Evolutionary conservation across 1,140 invertebrate species (phyloP).

Genomic region (Zaprionus ornatus): DNA sequence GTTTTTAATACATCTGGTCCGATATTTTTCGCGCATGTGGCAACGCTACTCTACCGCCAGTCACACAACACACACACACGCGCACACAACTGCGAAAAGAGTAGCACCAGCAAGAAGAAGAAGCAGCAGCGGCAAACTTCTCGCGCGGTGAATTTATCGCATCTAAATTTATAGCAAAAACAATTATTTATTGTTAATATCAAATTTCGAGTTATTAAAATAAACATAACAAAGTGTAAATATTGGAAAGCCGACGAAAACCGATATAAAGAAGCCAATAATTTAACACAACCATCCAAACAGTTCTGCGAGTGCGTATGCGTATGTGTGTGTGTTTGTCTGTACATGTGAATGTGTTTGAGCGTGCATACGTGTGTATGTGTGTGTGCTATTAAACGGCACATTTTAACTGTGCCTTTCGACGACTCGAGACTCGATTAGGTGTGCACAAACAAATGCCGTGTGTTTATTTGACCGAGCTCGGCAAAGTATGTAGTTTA

Average conservation of each 20-base stretch:
- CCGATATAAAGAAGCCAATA: conserved; percentile 10
- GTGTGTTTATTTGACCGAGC: conserved; percentile 35
- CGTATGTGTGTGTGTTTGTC: background rate
- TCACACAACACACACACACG: conserved; percentile 57
- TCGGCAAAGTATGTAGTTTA: conserved; percentile 24
- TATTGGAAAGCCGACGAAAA: conserved; percentile 10
- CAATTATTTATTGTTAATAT: conserved; percentile 23
- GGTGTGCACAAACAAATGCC: conserved; percentile 28
- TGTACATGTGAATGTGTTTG: conserved; percentile 27
- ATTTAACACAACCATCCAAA: conserved; percentile 23
- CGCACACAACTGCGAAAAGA: conserved; percentile 55
- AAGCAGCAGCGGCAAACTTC: conserved; percentile 73
- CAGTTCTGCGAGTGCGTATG: conserved; percentile 42
- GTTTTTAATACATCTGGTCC: conserved; percentile 26
- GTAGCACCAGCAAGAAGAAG: conserved; percentile 58
- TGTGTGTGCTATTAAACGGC: conserved; percentile 45
- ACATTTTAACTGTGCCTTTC: conserved; percentile 43
- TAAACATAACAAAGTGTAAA: conserved; percentile 3
- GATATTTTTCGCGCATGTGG: conserved; percentile 51
- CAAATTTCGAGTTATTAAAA: conserved; percentile 13
- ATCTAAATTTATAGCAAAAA: conserved; percentile 52
- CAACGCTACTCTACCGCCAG: conserved; percentile 52
- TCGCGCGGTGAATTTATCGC: conserved; percentile 57
- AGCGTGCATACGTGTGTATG: conserved; percentile 1
- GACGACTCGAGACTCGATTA: conserved; percentile 14